Percentiles rank a stretch among this genome's conserved stretches.
These are phyloP conservation scores for Tiliacea aurago DNA, from an alignment of 2,888 invertebrate genomes.

Conservation along the genomic window DNA sequence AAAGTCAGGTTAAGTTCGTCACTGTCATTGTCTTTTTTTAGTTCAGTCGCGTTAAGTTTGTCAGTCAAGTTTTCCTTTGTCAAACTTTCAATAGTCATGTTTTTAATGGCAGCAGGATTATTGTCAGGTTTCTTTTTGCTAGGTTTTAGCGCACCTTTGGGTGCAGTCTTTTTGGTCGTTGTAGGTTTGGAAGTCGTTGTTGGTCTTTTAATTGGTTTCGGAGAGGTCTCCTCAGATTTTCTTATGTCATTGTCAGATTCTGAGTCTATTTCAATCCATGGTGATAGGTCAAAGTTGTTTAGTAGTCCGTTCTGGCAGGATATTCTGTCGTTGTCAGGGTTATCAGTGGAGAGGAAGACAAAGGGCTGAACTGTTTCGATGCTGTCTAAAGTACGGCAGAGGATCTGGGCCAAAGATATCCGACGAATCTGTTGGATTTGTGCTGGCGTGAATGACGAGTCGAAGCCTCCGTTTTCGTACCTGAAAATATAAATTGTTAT, in stretches of 20 bases:
- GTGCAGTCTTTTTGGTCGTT: constrained; percentile 72
- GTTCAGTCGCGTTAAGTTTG: constrained; percentile 64
- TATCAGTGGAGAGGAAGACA: constrained; percentile 92
- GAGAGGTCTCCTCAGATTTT: constrained; percentile 79
- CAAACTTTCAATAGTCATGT: constrained; percentile 67
- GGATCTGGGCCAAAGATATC: constrained; percentile 93
- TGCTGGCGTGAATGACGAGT: constrained; percentile 94
- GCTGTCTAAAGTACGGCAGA: constrained; percentile 92
- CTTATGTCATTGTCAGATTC: constrained; percentile 82
- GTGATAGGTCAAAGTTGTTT: constrained; percentile 91
- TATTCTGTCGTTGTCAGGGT: constrained; percentile 90
- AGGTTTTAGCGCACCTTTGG: constrained; percentile 63
- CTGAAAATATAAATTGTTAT: constrained; percentile 72
- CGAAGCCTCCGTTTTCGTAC: constrained; percentile 94
- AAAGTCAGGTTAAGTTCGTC: constrained; percentile 67
- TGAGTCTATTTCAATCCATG: constrained; percentile 91
- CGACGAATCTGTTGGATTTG: constrained; percentile 94
- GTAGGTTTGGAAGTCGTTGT: constrained; percentile 68
- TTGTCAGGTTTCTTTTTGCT: constrained; percentile 67
- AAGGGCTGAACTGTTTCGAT: constrained; percentile 93
- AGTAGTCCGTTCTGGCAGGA: constrained; percentile 90
- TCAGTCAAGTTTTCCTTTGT: constrained; percentile 60
- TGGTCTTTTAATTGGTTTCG: constrained; percentile 71
- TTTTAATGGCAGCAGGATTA: constrained; percentile 69
- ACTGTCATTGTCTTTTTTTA: constrained; percentile 61